These are phyloP conservation scores for Anastrepha obliqua DNA, from an alignment of 1,140 invertebrate species.

Conservation along the genomic window DNA sequence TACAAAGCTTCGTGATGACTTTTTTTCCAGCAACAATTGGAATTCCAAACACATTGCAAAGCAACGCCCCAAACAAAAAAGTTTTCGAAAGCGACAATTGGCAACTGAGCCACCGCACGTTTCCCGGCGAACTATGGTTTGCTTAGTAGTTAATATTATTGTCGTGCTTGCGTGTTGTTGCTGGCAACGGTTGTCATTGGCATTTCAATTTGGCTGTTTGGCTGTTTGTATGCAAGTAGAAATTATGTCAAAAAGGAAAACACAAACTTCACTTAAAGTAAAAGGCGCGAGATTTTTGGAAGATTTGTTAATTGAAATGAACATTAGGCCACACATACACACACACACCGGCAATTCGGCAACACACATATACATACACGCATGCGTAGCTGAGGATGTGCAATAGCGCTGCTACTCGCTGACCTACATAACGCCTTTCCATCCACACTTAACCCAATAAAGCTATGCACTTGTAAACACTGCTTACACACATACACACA, in stretches of 20 bases:
- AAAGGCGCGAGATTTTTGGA: background rate
- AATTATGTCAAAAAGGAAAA: conserved; percentile 20
- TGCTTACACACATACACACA: background rate
- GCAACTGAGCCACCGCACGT: conserved; percentile 14
- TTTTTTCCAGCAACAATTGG: conserved; percentile 26
- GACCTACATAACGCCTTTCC: background rate
- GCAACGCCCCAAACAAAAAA: conserved; percentile 30
- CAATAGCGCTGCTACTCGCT: background rate
- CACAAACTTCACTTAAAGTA: background rate
- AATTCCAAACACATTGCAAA: conserved; percentile 34
- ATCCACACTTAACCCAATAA: background rate
- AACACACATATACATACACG: background rate
- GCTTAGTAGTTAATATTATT: background rate
- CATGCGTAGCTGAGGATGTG: background rate
- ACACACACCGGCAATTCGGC: background rate
- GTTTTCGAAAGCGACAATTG: conserved; percentile 40
- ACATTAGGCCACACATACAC: background rate
- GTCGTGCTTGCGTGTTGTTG: background rate
- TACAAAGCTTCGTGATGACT: background rate
- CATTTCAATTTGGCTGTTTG: background rate
- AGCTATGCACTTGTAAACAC: background rate
- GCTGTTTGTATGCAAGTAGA: background rate
- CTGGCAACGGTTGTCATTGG: background rate
- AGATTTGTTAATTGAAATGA: background rate
- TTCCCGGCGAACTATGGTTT: background rate